A percentile compares a stretch with the other conserved stretches of the same genome.
phyloP scores from a whole-genome alignment of 2,113 vertebrate genomes.

The Copsychus sechellarum region DNA sequence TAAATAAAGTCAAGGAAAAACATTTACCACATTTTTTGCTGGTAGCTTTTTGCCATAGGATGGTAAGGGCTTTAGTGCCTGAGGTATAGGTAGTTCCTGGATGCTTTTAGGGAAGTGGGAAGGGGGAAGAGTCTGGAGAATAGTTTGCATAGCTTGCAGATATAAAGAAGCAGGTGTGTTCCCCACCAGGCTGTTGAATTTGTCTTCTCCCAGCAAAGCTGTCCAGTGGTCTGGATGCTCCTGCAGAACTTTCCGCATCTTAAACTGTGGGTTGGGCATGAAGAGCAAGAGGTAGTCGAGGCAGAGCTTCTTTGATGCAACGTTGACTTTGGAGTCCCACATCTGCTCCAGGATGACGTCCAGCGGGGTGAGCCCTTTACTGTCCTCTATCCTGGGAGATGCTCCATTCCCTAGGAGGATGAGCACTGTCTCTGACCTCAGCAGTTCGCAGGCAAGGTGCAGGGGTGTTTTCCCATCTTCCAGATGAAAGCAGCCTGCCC shows the following conservation, averaged over 20 bases:
- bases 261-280: slow-evolving; percentile 78
- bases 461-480: slow-evolving; percentile 83
- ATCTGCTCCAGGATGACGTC: slow-evolving; percentile 84
- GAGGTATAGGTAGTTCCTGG: slow-evolving; percentile 84
- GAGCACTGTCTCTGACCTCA: slow-evolving; percentile 79
- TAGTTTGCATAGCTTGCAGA: slow-evolving; percentile 83
- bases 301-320: slow-evolving; percentile 76
- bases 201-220: slow-evolving; percentile 80
- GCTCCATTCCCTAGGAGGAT: slow-evolving; percentile 84
- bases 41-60: slow-evolving; percentile 62
- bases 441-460: slow-evolving; percentile 85
- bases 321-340: slow-evolving; percentile 72
- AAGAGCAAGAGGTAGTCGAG: slow-evolving; percentile 85
- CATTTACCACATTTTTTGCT: slow-evolving; percentile 69
- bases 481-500: slow-evolving; percentile 75
- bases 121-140: slow-evolving; percentile 81
- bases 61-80: slow-evolving; percentile 77
- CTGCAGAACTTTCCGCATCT: slow-evolving; percentile 74
- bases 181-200: slow-evolving; percentile 79
- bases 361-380: slow-evolving; percentile 80
- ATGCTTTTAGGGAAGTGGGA: slow-evolving; percentile 81
- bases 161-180: slow-evolving; percentile 79
- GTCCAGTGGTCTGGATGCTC: slow-evolving; percentile 79
- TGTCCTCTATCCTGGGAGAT: slow-evolving; percentile 79
- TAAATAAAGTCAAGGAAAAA: slow-evolving; percentile 58